Percentiles rank a stretch among this genome's conserved stretches.
Conservation (phyloP, 2,113 vertebrate species). For the Lichenostomus cassidix region DNA sequence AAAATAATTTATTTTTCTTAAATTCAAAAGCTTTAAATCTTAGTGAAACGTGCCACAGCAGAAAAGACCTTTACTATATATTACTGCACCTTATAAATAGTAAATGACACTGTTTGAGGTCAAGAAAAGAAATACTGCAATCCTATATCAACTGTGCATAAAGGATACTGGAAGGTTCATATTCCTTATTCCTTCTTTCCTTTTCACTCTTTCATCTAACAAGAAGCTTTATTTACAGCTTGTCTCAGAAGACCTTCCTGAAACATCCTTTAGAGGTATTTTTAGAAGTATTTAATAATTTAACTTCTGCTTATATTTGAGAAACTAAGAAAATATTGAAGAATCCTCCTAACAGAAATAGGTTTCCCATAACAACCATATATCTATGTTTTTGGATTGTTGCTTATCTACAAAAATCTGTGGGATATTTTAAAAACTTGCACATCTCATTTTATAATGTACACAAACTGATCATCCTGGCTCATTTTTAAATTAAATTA, state of each 20-base stretch:
- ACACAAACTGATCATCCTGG: background rate
- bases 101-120: slow-evolving; percentile 14
- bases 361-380: background rate
- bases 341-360: background rate
- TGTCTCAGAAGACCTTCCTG: background rate
- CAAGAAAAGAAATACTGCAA: slow-evolving; percentile 48
- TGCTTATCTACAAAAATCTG: background rate
- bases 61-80: slow-evolving; percentile 30
- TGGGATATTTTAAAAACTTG: background rate
- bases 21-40: slow-evolving; percentile 39
- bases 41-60: slow-evolving; percentile 30
- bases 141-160: background rate
- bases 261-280: slow-evolving; percentile 1
- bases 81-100: slow-evolving; percentile 46
- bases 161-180: background rate
- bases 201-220: slow-evolving; percentile 11
- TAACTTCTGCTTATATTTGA: background rate
- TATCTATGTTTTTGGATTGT: background rate
- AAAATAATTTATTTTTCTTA: background rate
- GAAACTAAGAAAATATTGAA: slow-evolving; percentile 15
- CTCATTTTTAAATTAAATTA: background rate
- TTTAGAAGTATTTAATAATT: slow-evolving; percentile 4
- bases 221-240: slow-evolving; percentile 13
- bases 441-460: background rate
- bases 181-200: background rate